Conservation (phyloP, 2,888 invertebrate genomes). For the Diaprepes abbreviatus region DNA sequence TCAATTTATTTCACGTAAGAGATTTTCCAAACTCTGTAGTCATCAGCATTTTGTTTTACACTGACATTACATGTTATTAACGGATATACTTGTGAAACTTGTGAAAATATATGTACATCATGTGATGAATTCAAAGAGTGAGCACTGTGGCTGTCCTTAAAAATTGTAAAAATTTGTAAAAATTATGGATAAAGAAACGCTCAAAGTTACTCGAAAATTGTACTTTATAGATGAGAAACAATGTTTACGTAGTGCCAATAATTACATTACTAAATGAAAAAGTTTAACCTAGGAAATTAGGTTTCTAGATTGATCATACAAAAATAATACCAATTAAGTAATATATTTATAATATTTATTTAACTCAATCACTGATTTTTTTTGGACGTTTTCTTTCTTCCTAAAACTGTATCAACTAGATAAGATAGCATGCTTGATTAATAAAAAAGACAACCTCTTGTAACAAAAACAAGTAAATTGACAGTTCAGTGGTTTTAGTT, state of each 20-base stretch:
- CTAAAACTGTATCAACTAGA: too few species aligned
- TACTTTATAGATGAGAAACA: slow-evolving; percentile 8
- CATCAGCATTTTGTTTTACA: too few species aligned
- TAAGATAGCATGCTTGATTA: too few species aligned
- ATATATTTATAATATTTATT: too few species aligned
- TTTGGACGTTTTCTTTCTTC: too few species aligned
- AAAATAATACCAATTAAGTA: too few species aligned
- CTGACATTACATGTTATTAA: not conserved
- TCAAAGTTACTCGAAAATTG: slow-evolving; percentile 16
- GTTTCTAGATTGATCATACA: slow-evolving; percentile 7
- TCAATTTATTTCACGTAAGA: too few species aligned
- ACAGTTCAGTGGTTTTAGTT: too few species aligned
- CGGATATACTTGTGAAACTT: not conserved
- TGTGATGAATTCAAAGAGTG: slow-evolving; percentile 31
- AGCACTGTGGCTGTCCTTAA: slow-evolving; percentile 31
- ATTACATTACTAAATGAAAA: slow-evolving; percentile 9
- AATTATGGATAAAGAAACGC: slow-evolving; percentile 19
- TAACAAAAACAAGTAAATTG: too few species aligned
- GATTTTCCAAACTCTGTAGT: too few species aligned
- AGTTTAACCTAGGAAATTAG: not conserved
- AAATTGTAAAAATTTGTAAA: slow-evolving; percentile 23
- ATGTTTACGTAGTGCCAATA: slow-evolving; percentile 30
- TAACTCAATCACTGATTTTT: too few species aligned
- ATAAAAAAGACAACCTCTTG: too few species aligned
- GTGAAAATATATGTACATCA: not conserved